Evolutionary conservation across 2,888 invertebrate species (phyloP).

Genomic region (Ceraclea dissimilis): DNA sequence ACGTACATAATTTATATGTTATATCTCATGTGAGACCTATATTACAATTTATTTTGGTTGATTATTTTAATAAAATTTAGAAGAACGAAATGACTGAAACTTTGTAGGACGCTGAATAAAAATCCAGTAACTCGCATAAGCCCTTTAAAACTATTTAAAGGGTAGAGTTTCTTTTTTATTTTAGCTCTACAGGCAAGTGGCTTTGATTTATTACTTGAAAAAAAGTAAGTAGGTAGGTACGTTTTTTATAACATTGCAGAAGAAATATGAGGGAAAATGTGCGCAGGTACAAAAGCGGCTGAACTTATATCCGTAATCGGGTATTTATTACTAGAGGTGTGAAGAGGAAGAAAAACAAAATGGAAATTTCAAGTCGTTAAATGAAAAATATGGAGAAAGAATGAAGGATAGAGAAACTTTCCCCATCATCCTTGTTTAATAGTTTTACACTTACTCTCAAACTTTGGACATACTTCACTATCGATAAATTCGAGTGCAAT

Average conservation of each 20-base stretch:
- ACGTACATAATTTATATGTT: no score
- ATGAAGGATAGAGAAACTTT: conserved; percentile 1
- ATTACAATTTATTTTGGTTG: no score
- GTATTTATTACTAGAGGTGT: neutral
- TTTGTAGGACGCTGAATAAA: no score
- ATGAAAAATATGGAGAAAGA: neutral
- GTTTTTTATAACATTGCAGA: conserved; percentile 1
- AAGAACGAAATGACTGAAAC: no score
- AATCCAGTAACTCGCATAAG: no score
- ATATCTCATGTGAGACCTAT: no score
- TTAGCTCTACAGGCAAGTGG: neutral
- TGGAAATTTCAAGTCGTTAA: conserved; percentile 2
- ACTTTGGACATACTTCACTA: neutral
- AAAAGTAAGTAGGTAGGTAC: neutral
- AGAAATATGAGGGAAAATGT: neutral
- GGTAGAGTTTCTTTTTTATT: no score
- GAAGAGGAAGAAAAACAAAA: neutral
- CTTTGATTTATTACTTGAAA: conserved; percentile 1
- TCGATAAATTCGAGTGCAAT: no score
- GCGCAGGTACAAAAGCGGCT: neutral
- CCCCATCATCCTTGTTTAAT: neutral
- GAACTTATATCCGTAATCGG: neutral
- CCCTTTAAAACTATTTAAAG: no score
- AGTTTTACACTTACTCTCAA: neutral
- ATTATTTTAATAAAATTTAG: no score